Evolutionary conservation across 2,797 vertebrate genomes (phyloP).

Genomic region (Characodon lateralis): DNA sequence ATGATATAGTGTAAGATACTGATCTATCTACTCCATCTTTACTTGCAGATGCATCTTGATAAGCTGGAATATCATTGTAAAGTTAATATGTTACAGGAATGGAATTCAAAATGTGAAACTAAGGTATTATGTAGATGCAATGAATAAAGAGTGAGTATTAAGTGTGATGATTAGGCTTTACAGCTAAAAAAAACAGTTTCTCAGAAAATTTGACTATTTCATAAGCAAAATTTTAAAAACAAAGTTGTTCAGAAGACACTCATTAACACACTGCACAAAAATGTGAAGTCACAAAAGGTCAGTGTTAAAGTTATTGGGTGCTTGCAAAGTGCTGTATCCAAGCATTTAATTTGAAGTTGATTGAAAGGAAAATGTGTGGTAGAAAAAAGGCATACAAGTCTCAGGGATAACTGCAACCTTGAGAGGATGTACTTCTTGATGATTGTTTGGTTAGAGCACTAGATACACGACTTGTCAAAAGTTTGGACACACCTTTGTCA

Average conservation of each 20-base stretch:
- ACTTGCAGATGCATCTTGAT: not conserved
- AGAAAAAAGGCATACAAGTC: not conserved
- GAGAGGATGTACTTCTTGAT: not conserved
- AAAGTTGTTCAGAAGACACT: not conserved
- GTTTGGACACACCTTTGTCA: too few species aligned
- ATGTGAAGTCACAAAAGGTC: not conserved
- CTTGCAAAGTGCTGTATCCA: not conserved
- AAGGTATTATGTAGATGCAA: too few species aligned
- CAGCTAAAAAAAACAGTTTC: not conserved
- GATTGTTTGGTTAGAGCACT: not conserved
- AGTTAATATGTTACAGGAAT: not conserved
- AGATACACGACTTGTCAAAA: not conserved
- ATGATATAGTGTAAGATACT: not conserved
- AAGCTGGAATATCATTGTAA: not conserved
- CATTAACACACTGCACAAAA: not conserved
- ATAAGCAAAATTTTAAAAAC: not conserved
- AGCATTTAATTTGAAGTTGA: not conserved
- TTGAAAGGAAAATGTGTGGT: not conserved
- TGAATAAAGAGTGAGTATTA: not conserved
- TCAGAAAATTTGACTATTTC: not conserved
- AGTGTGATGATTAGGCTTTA: not conserved
- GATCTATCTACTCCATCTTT: not conserved
- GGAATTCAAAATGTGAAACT: not conserved
- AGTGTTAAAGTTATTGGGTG: not conserved
- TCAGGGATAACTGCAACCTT: not conserved